Base-by-base conservation (phyloP, 2,113 vertebrate species). In the Scartelaos histophorus region DNA sequence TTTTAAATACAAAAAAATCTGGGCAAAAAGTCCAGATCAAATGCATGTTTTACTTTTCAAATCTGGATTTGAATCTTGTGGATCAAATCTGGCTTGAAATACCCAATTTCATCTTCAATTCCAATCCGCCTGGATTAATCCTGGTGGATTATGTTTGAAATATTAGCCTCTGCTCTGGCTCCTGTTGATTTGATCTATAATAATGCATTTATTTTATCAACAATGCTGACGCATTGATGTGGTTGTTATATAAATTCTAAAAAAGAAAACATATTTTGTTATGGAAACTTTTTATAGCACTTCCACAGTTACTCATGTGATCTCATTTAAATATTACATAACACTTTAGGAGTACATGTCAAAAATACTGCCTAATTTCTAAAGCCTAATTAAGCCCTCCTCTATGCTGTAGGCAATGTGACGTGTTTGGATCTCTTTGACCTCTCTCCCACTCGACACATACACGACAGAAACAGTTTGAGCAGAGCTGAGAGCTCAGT, bases 371-470 rank as follows among this genome's bases (percentile, higher is more conserved):
- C n/a, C 60, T 35, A 19, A 38, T 19, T 62, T 62, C 17, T 17
- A 38, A 62, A 62, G 15, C 34, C 57, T 47, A 66, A 67, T 60
- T 61, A 34, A 54, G 51, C 22, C 5, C 16, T 65, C n/a, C 70
- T 71, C 49, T 17, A 25, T 49, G 5, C 46, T 43, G 60, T 62
- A 21, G 64, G 61, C 1, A 16, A 67, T 11, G 38, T 58, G 71
- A 78, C 49, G 75, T 5, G 75, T 75, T 87, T 60, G 75, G 53
- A 67, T 77, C 46, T 73, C 45, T 21, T 75, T 77, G 69, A 86
- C 80, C 78, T 73, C 35, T 78, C 67, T 80, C 75, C 80, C 60
- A 82, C 67, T 75, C 75, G 74, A 76, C 85, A 80, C 2, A 51
- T 75, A 65, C 67, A 77, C 75, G 78, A 75, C 85, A 82, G 3